A percentile compares a stretch with the other conserved stretches of the same genome.
These are phyloP conservation scores for Agrypnia vestita DNA, from an alignment of 1,140 invertebrate species.

Conservation along the genomic window DNA sequence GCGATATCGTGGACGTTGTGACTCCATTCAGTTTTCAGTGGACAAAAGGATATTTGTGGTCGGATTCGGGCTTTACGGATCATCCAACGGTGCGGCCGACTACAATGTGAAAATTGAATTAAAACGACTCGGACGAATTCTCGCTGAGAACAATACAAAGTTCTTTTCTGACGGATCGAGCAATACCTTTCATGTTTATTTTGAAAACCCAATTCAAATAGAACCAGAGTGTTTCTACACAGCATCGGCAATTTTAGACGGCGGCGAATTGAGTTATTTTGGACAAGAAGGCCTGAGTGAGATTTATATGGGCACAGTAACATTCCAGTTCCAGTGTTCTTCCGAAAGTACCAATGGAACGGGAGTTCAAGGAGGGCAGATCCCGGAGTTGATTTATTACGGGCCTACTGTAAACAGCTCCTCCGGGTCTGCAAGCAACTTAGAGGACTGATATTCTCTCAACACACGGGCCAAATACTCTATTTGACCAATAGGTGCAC, in stretches of 20 bases:
- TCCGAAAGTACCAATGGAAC: slow-evolving; percentile 96
- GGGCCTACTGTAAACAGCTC: slow-evolving; percentile 77
- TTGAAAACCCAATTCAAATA: slow-evolving; percentile 93
- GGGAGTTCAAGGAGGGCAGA: slow-evolving; percentile 94
- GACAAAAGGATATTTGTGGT: slow-evolving; percentile 94
- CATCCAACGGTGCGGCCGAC: slow-evolving; percentile 91
- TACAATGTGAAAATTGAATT: slow-evolving; percentile 94
- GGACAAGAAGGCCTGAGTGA: slow-evolving; percentile 96
- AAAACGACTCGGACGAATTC: slow-evolving; percentile 86
- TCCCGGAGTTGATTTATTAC: slow-evolving; percentile 95
- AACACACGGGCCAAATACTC: slow-evolving; percentile 18
- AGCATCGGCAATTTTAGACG: slow-evolving; percentile 91
- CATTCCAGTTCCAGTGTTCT: slow-evolving; percentile 95
- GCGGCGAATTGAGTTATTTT: slow-evolving; percentile 93
- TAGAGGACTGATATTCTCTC: slow-evolving; percentile 56
- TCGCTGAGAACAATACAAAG: slow-evolving; percentile 92
- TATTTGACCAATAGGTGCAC: slow-evolving; percentile 11
- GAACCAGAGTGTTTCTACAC: slow-evolving; percentile 94
- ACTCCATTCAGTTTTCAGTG: slow-evolving; percentile 94
- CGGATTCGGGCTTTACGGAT: slow-evolving; percentile 93
- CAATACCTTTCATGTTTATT: slow-evolving; percentile 95
- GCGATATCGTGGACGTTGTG: slow-evolving; percentile 92
- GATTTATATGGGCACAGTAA: slow-evolving; percentile 89
- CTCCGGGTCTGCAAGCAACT: slow-evolving; percentile 46
- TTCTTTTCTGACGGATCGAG: slow-evolving; percentile 95